Evolutionary conservation across 2,888 invertebrate genomes (phyloP).

Genomic region (Drosophila meridionalis): DNA sequence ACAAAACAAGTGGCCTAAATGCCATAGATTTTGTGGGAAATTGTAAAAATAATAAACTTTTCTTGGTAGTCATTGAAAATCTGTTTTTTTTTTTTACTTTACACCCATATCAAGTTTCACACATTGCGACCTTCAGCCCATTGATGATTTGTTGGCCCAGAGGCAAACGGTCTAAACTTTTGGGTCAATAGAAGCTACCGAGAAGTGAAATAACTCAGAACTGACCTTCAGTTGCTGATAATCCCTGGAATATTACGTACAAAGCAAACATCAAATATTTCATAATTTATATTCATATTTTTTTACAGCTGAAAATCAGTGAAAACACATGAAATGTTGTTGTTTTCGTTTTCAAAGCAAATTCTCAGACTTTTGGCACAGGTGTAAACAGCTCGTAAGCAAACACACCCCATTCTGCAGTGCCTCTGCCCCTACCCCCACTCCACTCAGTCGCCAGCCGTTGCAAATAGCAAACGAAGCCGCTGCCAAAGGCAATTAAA

Average conservation of each 20-base stretch:
- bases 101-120: constrained; percentile 37
- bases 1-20: background rate
- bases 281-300: constrained; percentile 24
- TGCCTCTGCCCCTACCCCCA: background rate
- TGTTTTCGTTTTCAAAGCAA: constrained; percentile 19
- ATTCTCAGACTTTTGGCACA: constrained; percentile 57
- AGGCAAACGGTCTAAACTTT: constrained; percentile 33
- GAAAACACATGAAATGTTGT: constrained; percentile 1
- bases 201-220: constrained; percentile 22
- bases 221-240: constrained; percentile 38
- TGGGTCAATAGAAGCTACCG: constrained; percentile 30
- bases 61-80: constrained; percentile 4
- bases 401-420: constrained; percentile 30
- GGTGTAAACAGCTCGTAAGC: constrained; percentile 70
- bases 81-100: background rate
- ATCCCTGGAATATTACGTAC: constrained; percentile 42
- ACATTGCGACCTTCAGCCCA: constrained; percentile 34
- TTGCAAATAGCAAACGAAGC: constrained; percentile 31
- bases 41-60: constrained; percentile 20
- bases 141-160: constrained; percentile 14
- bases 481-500: constrained; percentile 65
- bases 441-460: background rate
- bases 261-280: constrained; percentile 36
- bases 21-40: background rate
- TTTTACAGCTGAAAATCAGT: background rate